Percentiles rank a stretch among this genome's conserved stretches.
These are phyloP conservation scores for Thermophis baileyi DNA, from an alignment of 2,113 vertebrate species.

Conservation along the genomic window DNA sequence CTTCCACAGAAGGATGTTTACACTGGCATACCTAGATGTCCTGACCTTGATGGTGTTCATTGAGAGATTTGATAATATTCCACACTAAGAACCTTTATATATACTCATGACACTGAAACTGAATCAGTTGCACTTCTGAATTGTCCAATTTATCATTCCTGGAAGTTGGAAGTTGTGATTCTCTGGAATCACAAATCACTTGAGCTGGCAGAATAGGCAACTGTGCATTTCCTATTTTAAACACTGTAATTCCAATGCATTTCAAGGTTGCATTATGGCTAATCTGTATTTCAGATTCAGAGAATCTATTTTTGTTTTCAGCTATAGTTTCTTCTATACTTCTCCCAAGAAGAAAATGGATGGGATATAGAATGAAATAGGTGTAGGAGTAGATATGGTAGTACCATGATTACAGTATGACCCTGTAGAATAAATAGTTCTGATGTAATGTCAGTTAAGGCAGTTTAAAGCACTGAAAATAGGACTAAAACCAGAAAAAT, in stretches of 20 bases:
- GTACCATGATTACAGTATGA: not conserved
- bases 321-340: not conserved
- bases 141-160: not conserved
- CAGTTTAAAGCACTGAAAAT: not conserved
- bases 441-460: not conserved
- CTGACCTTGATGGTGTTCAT: not conserved
- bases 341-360: not conserved
- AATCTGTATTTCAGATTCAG: not conserved
- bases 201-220: not conserved
- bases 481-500: not conserved
- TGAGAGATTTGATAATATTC: not conserved
- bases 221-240: not conserved
- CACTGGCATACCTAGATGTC: not conserved
- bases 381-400: not conserved
- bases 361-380: not conserved
- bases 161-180: not conserved
- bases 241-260: not conserved
- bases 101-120: not conserved
- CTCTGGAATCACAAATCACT: not conserved
- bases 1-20: not conserved
- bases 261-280: not conserved
- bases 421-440: not conserved
- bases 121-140: not conserved
- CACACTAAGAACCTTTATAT: not conserved
- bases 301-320: not conserved